Evolutionary conservation across 1,140 invertebrate species (phyloP), one percentile per base, ranked within the genome.

Genomic region (Cydia fagiglandana): DNA sequence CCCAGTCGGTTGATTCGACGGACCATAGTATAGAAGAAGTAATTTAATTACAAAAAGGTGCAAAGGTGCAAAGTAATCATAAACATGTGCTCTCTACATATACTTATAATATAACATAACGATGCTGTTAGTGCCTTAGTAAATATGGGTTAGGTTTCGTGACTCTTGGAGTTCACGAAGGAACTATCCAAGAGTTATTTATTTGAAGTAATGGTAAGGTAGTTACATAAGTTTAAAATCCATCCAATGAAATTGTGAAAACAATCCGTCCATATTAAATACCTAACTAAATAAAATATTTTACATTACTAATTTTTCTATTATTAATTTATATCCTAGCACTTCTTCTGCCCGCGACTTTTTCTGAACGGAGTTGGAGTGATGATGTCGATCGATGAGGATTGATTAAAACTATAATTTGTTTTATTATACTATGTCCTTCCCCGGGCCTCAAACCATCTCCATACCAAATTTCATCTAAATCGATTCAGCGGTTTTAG

Each of bases 11-110:
- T 5, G 87, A 88, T 61, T 90, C 91, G 12, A 84, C 86, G 34
- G 90, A 91, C 73, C 89, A 88, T 75, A 91, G 89, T 78, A 85
- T 92, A 73, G 91, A 92, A 83, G 91, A 92, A 86, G 79, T 83
- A 34, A 82, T 91, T 64, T 90, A 81, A 79, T 47, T 47, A 15
- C 45, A 13, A n/a, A n/a, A n/a, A n/a, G n/a, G n/a, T n/a, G n/a
- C 15, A 50, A 13, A 50, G 38, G 38, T 15, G 47, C 53, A 56
- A 56, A 56, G 1, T 56, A 50, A 41, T 4, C 45, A 47, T 7
- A 2, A 50, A 50, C 15, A 50, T 9, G 13, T 15, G 15, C 12
- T 50, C 13, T 50, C 9, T 50, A 5, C 47, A 56, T 50, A 50
- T 50, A n/a, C 47, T 24, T 24, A 24, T n/a, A n/a, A n/a, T n/a